Conservation (phyloP, 2,113 vertebrate species). For the Recurvirostra avosetta region DNA sequence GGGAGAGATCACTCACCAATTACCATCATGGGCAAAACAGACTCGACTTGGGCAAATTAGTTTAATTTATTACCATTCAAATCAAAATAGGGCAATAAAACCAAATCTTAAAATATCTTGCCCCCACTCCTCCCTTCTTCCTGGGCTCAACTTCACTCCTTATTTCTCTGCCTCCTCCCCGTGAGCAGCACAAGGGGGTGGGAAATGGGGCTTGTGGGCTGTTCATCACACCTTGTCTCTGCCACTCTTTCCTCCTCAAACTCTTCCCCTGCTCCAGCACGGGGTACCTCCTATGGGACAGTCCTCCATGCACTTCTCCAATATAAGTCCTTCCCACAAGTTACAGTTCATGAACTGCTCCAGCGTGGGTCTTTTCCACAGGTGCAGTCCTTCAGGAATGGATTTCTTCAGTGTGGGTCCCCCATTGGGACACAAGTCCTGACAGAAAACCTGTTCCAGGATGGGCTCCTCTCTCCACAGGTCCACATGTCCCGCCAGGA, state of each 20-base stretch:
- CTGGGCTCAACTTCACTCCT: background rate
- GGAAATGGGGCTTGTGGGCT: too few species aligned
- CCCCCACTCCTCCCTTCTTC: background rate
- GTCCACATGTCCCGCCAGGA: background rate
- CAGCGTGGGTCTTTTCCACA: background rate
- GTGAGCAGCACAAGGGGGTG: background rate
- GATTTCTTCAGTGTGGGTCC: background rate
- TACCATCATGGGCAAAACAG: background rate
- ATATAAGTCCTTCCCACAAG: too few species aligned
- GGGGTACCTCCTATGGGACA: too few species aligned
- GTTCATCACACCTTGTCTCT: background rate
- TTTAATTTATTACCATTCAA: background rate
- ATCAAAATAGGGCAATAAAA: background rate
- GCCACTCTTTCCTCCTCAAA: background rate
- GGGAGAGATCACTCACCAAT: background rate
- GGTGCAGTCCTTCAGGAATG: background rate
- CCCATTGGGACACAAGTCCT: background rate
- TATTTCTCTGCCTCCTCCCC: background rate
- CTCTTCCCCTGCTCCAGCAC: background rate
- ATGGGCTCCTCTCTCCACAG: background rate
- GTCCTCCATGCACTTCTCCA: too few species aligned
- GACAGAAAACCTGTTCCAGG: background rate
- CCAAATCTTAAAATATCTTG: background rate
- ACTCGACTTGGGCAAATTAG: background rate
- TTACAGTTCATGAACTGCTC: too few species aligned